Evolutionary conservation across 2,113 vertebrate genomes (phyloP).

Genomic region (Tonatia bakeri): DNA sequence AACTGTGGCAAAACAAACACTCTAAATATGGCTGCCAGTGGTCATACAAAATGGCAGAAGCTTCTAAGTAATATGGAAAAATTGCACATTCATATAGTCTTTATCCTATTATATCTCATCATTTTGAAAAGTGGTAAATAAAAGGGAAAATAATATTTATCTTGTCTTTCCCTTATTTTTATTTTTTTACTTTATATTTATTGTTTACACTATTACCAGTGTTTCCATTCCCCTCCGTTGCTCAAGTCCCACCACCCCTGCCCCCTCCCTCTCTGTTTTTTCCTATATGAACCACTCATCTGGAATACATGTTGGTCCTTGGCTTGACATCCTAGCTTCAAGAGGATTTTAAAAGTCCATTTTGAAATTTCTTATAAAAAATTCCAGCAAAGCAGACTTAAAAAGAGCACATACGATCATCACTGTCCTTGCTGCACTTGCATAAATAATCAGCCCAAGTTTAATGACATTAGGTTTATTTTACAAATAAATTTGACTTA

Average conservation of each 20-base stretch:
- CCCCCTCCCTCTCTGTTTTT: background rate
- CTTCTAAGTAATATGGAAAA: background rate
- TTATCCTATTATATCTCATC: background rate
- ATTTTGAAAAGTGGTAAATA: background rate
- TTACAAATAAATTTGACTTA: background rate
- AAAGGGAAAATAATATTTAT: background rate
- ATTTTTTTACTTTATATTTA: too few species aligned
- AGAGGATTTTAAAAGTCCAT: background rate
- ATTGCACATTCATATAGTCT: background rate
- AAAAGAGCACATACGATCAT: background rate
- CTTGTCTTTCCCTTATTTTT: background rate
- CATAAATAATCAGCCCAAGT: background rate
- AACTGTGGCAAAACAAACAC: background rate
- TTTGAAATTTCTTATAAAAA: background rate
- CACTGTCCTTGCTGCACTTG: background rate
- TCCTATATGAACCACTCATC: background rate
- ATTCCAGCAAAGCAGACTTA: background rate
- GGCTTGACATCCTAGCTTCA: background rate
- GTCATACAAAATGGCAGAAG: background rate
- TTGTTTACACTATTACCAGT: too few species aligned
- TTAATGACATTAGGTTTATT: background rate
- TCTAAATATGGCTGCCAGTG: background rate
- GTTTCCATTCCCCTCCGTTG: too few species aligned
- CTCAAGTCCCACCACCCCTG: too few species aligned
- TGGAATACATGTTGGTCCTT: background rate